phyloP scores from a whole-genome alignment of 2,888 invertebrate genomes.

The Suillia variegata region DNA sequence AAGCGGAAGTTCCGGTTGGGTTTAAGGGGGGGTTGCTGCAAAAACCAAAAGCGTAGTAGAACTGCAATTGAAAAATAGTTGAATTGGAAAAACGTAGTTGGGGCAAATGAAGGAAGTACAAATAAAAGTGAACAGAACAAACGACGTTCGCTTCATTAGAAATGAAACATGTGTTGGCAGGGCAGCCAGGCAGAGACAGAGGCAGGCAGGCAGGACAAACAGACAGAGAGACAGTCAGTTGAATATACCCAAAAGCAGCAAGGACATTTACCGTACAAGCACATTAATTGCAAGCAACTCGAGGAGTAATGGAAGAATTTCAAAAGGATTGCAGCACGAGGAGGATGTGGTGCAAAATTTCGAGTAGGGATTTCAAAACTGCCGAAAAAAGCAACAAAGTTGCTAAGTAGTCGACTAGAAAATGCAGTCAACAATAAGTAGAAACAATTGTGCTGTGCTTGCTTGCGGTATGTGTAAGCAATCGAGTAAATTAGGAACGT shows the following conservation, averaged over 20 bases:
- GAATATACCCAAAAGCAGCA: too few species aligned
- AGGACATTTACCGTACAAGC: too few species aligned
- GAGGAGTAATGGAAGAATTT: too few species aligned
- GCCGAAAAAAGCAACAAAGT: too few species aligned
- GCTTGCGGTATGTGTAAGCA: too few species aligned
- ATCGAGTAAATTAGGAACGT: too few species aligned
- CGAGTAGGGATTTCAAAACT: too few species aligned
- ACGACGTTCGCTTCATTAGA: slow-evolving; percentile 1
- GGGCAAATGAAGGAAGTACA: not conserved
- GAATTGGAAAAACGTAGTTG: not conserved
- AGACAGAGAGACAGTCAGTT: too few species aligned
- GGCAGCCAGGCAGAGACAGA: not conserved
- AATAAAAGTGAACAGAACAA: not conserved
- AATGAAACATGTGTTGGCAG: not conserved
- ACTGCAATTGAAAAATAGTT: slow-evolving; percentile 3
- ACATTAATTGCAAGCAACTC: not conserved
- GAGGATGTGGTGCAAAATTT: not conserved
- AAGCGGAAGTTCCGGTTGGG: slow-evolving; percentile 9
- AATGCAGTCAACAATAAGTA: not conserved
- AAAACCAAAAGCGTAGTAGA: not conserved
- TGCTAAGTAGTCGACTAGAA: too few species aligned
- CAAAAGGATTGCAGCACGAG: too few species aligned
- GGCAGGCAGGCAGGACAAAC: not conserved
- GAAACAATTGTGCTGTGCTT: not conserved
- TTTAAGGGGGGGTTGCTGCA: not conserved